phyloP scores from a whole-genome alignment of 2,888 invertebrate species.

The Lepidochrysops patricia region DNA sequence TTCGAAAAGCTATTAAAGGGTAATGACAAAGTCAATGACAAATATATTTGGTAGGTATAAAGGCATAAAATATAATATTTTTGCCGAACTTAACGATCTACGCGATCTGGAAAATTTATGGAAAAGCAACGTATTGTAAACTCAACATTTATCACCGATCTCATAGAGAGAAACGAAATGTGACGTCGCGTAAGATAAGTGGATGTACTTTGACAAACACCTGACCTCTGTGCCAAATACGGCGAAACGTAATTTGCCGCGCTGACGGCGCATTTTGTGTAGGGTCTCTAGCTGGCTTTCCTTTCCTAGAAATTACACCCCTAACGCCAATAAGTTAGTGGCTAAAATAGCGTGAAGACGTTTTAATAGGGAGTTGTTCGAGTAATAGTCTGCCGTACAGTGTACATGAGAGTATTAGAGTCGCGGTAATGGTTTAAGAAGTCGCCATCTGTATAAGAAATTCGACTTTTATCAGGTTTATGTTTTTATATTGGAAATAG shows the following conservation, averaged over 20 bases:
- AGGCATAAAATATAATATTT: too few relatives aligned
- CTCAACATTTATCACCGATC: not conserved
- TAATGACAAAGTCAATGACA: too few relatives aligned
- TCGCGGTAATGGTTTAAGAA: not conserved
- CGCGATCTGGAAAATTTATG: too few relatives aligned
- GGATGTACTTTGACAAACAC: constrained; percentile 3
- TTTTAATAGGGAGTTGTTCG: not conserved
- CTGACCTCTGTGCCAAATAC: constrained; percentile 5
- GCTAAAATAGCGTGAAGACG: not conserved
- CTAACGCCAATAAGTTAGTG: not conserved
- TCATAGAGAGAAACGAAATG: not conserved
- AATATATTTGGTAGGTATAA: not conserved
- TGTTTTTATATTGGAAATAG: too few relatives aligned
- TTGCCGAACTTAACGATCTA: too few relatives aligned
- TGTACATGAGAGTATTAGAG: not conserved
- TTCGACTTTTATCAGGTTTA: not conserved
- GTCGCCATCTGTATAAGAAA: constrained; percentile 3
- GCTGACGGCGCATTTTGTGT: constrained; percentile 5
- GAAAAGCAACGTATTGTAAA: not conserved
- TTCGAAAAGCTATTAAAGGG: too few relatives aligned
- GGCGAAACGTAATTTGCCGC: constrained; percentile 1
- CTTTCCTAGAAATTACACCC: not conserved
- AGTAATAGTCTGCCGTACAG: not conserved
- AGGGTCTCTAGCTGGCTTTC: not conserved
- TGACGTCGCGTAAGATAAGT: constrained; percentile 5